Percentiles rank a stretch among this genome's conserved stretches.
These are phyloP conservation scores for Phaethornis superciliosus DNA, from an alignment of 2,113 vertebrate genomes.

Conservation along the genomic window DNA sequence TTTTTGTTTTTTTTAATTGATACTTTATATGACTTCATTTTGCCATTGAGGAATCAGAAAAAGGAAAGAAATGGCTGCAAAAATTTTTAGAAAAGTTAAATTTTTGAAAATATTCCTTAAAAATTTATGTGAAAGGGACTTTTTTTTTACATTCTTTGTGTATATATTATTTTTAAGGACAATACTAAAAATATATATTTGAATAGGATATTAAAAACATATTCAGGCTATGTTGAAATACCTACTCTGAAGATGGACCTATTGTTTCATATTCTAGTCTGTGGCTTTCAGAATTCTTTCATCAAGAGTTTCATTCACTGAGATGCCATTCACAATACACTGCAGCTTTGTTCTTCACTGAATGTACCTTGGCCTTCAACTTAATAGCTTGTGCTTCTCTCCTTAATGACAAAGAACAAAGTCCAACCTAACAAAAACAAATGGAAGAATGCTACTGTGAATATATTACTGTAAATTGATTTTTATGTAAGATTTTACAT, in stretches of 20 bases:
- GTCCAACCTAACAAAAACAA: neutral
- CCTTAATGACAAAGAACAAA: neutral
- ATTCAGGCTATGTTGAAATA: neutral
- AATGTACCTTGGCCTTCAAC: neutral
- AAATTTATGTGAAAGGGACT: neutral
- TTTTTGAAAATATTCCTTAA: neutral
- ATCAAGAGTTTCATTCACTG: constrained; percentile 10
- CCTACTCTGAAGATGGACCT: neutral
- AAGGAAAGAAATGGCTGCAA: neutral
- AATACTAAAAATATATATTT: neutral
- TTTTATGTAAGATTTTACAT: neutral
- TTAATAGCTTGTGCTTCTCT: neutral
- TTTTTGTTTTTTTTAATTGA: neutral
- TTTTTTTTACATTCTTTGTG: neutral
- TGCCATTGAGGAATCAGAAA: neutral
- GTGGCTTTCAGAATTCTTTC: neutral
- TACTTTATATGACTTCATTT: neutral
- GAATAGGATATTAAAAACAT: neutral
- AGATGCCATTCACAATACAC: neutral
- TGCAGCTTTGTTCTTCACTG: neutral
- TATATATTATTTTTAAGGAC: no score
- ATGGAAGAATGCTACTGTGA: neutral
- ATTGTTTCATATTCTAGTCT: neutral
- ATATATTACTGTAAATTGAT: neutral
- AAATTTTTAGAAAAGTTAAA: neutral